A percentile compares a stretch with the other conserved stretches of the same genome.
These are phyloP conservation scores for Macropodus opercularis DNA, from an alignment of 2,797 vertebrate species.

Conservation along the genomic window DNA sequence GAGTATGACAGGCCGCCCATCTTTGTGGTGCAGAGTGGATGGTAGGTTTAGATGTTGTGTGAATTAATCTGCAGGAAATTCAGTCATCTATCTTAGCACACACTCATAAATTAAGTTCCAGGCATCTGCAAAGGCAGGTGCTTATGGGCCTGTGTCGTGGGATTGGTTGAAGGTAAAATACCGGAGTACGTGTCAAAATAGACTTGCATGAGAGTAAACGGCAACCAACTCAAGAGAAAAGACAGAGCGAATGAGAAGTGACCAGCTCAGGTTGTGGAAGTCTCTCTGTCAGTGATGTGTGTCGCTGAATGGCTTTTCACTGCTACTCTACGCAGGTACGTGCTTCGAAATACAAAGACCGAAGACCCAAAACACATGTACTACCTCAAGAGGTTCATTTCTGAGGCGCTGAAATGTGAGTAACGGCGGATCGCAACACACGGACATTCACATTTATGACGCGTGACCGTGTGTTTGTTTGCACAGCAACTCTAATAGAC, in stretches of 20 bases:
- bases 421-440: neutral
- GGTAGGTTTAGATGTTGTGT: constrained; percentile 69
- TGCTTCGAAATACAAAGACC: constrained; percentile 88
- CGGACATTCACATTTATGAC: neutral
- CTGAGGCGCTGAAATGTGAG: constrained; percentile 94
- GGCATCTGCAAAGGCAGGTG: too few species aligned
- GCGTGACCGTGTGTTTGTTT: constrained; percentile 21
- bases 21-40: constrained; percentile 96
- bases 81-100: too few species aligned
- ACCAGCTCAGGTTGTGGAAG: too few species aligned
- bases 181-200: too few species aligned
- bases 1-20: constrained; percentile 92
- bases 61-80: neutral
- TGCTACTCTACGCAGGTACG: constrained; percentile 74
- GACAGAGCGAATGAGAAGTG: too few species aligned
- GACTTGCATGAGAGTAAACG: too few species aligned
- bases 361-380: constrained; percentile 95
- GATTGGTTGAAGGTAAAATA: too few species aligned
- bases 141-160: too few species aligned
- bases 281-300: neutral
- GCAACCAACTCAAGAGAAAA: too few species aligned
- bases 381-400: constrained; percentile 94
- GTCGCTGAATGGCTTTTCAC: neutral
- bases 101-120: too few species aligned
- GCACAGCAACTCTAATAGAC: constrained; percentile 88